Conservation (phyloP, 92 coral and sea anemone genomes). For the Diadumene lineata region DNA sequence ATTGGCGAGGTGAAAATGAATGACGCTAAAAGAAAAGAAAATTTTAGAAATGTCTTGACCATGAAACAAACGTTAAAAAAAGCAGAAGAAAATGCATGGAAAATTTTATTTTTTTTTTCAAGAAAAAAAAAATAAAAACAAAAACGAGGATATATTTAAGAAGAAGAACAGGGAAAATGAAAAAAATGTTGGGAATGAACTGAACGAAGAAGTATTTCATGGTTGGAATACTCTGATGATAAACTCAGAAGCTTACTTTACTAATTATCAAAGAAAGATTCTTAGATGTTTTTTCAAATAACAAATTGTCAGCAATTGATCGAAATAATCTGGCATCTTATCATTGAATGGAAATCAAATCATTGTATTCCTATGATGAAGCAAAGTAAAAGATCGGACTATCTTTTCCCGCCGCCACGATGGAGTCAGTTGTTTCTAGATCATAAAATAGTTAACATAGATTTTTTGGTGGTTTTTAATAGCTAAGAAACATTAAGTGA, state of each 20-base stretch:
- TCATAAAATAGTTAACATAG: constrained; percentile 26
- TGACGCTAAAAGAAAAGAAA: no score
- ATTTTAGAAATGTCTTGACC: no score
- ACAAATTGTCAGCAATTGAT: constrained; percentile 28
- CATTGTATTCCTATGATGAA: constrained; percentile 16
- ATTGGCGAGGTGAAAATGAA: no score
- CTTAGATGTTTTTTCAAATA: constrained; percentile 20
- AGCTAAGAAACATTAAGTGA: constrained; percentile 34
- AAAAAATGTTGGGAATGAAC: no score
- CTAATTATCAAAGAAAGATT: neutral
- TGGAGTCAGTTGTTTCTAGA: constrained; percentile 57
- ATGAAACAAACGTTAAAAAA: no score
- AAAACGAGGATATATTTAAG: no score
- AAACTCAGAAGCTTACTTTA: constrained; percentile 4
- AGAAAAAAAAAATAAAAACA: no score
- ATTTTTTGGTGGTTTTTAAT: constrained; percentile 18
- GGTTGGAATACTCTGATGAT: constrained; percentile 3
- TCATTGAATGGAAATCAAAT: constrained; percentile 26
- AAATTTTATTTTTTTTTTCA: no score
- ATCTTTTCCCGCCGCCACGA: constrained; percentile 28
- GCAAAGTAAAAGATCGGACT: constrained; percentile 6
- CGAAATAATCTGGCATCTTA: constrained; percentile 2
- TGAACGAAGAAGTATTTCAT: neutral
- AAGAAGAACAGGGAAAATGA: no score
- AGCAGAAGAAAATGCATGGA: no score